Percentiles rank a stretch among this genome's conserved stretches.
phyloP scores from a whole-genome alignment of 1,140 invertebrate genomes.

The Ips typographus region DNA sequence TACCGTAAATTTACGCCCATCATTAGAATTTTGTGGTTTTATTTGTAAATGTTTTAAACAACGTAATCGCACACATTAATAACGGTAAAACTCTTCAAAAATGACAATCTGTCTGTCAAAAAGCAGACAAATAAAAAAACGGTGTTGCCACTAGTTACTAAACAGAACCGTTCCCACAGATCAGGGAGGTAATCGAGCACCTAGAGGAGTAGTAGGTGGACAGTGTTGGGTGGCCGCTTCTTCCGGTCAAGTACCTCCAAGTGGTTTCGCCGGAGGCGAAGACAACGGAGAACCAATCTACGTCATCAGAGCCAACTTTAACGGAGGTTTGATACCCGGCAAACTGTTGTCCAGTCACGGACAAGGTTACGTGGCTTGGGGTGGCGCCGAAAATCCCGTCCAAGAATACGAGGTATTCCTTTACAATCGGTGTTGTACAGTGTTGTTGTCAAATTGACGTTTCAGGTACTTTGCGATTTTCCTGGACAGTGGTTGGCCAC shows the following conservation, averaged over 20 bases:
- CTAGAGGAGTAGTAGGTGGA: conserved; percentile 46
- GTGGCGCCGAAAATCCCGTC: conserved; percentile 73
- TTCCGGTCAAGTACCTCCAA: conserved; percentile 68
- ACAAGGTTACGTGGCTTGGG: conserved; percentile 76
- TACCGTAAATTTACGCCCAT: too few species aligned
- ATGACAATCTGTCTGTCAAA: not conserved
- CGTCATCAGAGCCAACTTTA: conserved; percentile 60
- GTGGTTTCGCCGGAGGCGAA: conserved; percentile 71
- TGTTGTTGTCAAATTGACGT: not conserved
- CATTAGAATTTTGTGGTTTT: too few species aligned
- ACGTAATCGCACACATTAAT: too few species aligned
- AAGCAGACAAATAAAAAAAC: not conserved
- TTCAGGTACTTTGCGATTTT: conserved; percentile 51
- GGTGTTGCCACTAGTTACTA: not conserved
- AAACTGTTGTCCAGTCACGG: conserved; percentile 73
- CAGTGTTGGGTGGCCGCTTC: conserved; percentile 66
- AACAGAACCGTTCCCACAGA: not conserved
- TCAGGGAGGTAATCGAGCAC: conserved; percentile 29
- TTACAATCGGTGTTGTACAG: conserved; percentile 1
- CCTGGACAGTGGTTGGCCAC: conserved; percentile 47
- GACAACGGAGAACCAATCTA: conserved; percentile 72
- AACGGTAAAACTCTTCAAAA: too few species aligned
- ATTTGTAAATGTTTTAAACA: not conserved
- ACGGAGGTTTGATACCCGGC: conserved; percentile 76
- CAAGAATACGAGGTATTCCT: conserved; percentile 66